These are phyloP conservation scores for Tragulus kanchil DNA, from an alignment of 2,113 vertebrate genomes.

Conservation along the genomic window DNA sequence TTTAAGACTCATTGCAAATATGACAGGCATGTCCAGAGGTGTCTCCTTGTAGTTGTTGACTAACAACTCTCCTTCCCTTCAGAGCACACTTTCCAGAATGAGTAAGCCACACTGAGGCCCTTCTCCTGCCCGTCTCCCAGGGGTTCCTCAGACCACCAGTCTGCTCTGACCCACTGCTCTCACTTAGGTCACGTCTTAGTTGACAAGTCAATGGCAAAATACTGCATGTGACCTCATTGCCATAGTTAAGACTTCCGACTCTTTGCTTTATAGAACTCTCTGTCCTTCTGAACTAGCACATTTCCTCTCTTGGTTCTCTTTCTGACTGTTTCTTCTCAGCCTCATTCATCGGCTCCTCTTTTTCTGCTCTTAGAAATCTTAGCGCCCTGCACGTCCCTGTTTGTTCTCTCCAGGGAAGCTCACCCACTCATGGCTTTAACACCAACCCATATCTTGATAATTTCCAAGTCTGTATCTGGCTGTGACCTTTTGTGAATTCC, in stretches of 20 bases:
- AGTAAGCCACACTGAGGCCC: background rate
- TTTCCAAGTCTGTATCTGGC: background rate
- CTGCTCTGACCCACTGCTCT: background rate
- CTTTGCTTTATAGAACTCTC: background rate
- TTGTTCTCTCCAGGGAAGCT: background rate
- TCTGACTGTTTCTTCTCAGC: background rate
- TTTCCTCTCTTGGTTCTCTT: background rate
- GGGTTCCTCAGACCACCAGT: background rate
- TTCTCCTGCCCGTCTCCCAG: background rate
- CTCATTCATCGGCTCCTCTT: background rate
- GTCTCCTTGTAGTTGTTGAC: background rate
- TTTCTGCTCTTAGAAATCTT: background rate
- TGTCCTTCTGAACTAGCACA: background rate
- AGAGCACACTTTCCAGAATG: background rate
- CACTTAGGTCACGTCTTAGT: background rate
- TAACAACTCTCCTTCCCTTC: background rate
- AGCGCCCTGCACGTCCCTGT: background rate
- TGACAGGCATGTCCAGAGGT: background rate
- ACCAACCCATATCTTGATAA: background rate
- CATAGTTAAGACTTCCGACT: background rate
- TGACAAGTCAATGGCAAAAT: background rate
- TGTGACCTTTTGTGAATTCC: conserved; percentile 19
- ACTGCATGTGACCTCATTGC: background rate
- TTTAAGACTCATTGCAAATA: background rate
- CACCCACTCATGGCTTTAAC: background rate